Evolutionary conservation across 2,113 vertebrate species (phyloP).

Genomic region (Coptodon bakossiorum): DNA sequence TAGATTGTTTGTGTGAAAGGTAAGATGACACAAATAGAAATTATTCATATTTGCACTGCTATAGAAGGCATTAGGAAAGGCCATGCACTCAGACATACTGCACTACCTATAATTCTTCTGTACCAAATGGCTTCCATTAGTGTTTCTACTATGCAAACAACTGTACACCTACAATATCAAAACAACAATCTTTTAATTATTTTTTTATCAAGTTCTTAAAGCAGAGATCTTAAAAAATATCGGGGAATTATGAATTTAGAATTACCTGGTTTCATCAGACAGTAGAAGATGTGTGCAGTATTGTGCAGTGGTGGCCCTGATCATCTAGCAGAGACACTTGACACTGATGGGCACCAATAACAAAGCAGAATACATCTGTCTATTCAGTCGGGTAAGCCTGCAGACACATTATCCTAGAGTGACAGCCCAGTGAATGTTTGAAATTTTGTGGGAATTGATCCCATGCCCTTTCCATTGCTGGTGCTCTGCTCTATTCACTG

Average conservation of each 20-base stretch:
- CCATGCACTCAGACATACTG: not conserved
- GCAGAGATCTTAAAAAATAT: not conserved
- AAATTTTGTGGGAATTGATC: slow-evolving; percentile 58
- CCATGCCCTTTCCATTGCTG: slow-evolving; percentile 30
- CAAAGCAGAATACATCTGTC: slow-evolving; percentile 40
- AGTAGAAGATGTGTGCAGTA: not conserved
- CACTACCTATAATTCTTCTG: not conserved
- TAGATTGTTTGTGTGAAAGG: not conserved
- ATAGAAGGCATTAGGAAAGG: not conserved
- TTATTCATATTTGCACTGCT: not conserved
- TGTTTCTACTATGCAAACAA: not conserved
- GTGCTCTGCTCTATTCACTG: slow-evolving; percentile 32
- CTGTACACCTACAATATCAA: not conserved
- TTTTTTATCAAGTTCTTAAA: not conserved
- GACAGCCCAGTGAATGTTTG: slow-evolving; percentile 39
- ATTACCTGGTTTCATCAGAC: not conserved
- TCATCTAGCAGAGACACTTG: slow-evolving; percentile 37
- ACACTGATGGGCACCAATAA: slow-evolving; percentile 57
- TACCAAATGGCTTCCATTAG: not conserved
- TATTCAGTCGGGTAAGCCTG: slow-evolving; percentile 20
- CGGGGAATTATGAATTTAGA: not conserved
- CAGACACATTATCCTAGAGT: slow-evolving; percentile 47
- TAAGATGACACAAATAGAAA: not conserved
- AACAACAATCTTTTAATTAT: not conserved
- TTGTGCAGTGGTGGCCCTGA: slow-evolving; percentile 1